Conservation (phyloP, 1,140 invertebrate species). For the Ceratina australensis region DNA sequence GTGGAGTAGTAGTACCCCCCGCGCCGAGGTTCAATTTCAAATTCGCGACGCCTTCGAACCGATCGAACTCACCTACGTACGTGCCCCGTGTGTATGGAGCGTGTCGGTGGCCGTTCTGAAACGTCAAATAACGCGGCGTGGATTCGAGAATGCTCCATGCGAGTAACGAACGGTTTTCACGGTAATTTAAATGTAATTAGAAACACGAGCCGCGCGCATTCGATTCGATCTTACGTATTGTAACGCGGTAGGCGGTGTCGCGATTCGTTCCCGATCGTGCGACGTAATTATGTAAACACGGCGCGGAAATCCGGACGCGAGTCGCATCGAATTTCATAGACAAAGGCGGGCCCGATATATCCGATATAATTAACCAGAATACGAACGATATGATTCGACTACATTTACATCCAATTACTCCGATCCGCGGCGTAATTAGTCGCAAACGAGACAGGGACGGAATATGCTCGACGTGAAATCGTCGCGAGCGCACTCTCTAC, state of each 20-base stretch:
- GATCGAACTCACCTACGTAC: too few species aligned
- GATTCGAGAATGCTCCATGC: not conserved
- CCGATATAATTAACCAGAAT: conserved; percentile 33
- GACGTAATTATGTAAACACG: not conserved
- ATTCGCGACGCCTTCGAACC: conserved; percentile 12
- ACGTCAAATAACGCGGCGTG: not conserved
- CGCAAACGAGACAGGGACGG: conserved; percentile 31
- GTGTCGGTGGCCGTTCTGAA: not conserved
- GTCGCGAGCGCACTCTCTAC: conserved; percentile 6
- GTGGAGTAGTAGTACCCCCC: not conserved
- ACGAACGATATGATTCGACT: conserved; percentile 22
- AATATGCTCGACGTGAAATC: conserved; percentile 25
- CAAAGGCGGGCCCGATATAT: not conserved
- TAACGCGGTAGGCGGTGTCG: not conserved
- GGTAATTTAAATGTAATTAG: conserved; percentile 12
- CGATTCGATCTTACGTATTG: not conserved
- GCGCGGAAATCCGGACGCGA: not conserved
- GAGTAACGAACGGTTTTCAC: conserved; percentile 4
- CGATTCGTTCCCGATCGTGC: not conserved
- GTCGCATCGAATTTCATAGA: conserved; percentile 12
- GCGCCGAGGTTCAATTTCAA: conserved; percentile 21
- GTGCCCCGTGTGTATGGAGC: too few species aligned
- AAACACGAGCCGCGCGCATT: not conserved
- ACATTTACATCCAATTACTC: conserved; percentile 37
- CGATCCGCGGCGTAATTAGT: conserved; percentile 15